Conservation (phyloP, 2,113 vertebrate genomes). For the Verasper variegatus region DNA sequence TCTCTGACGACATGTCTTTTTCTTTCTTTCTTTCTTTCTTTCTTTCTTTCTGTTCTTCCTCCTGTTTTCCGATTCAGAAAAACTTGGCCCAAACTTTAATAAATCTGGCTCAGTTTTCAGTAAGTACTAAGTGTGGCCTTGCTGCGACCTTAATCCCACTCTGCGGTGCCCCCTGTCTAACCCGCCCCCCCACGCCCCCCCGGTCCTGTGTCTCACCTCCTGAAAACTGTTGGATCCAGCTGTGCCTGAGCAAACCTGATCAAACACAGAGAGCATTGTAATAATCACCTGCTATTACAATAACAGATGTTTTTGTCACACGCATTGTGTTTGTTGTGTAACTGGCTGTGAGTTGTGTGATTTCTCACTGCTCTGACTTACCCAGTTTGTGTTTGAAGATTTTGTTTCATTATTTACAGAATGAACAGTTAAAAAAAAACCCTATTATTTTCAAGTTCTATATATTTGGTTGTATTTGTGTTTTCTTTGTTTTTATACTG, state of each 20-base stretch:
- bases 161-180: conserved; percentile 72
- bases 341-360: conserved; percentile 24
- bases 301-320: conserved; percentile 25
- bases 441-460: too few relatives aligned
- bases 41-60: conserved; percentile 66
- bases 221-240: conserved; percentile 22
- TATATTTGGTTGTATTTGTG: too few relatives aligned
- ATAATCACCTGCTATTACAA: conserved; percentile 43
- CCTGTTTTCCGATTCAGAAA: conserved; percentile 80
- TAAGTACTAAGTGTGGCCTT: conserved; percentile 84
- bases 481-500: too few relatives aligned
- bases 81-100: conserved; percentile 84
- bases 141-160: conserved; percentile 72
- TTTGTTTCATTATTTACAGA: too few relatives aligned
- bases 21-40: conserved; percentile 60
- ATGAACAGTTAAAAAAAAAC: too few relatives aligned
- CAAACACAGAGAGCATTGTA: conserved; percentile 23
- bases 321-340: conserved; percentile 45
- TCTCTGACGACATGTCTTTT: conserved; percentile 56
- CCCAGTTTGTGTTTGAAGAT: neutral
- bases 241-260: conserved; percentile 39
- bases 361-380: conserved; percentile 31
- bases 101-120: conserved; percentile 86
- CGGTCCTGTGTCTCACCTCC: conserved; percentile 60
- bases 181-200: conserved; percentile 54